Conservation (phyloP, 2,113 vertebrate species). For the Azemiops feae region DNA sequence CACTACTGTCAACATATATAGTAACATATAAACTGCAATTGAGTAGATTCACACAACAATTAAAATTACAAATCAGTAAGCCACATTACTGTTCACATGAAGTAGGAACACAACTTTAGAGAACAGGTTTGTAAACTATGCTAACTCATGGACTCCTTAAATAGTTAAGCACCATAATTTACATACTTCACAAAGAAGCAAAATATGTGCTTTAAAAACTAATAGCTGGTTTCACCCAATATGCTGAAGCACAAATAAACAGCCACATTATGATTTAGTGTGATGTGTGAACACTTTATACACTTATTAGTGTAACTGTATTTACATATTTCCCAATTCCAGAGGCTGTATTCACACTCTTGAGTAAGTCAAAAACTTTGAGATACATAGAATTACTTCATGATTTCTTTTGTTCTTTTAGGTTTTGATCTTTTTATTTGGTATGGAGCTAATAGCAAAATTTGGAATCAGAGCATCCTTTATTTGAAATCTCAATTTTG, state of each 20-base stretch:
- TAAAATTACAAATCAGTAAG: neutral
- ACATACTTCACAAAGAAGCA: neutral
- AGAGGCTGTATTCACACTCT: neutral
- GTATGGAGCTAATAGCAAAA: neutral
- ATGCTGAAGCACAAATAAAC: neutral
- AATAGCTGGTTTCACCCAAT: neutral
- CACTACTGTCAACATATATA: no score
- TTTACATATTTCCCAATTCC: neutral
- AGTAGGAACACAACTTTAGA: neutral
- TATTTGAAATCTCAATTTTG: neutral
- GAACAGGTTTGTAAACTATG: neutral
- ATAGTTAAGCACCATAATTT: neutral
- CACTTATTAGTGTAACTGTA: neutral
- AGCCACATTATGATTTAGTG: neutral
- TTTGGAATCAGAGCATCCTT: neutral
- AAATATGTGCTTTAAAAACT: neutral
- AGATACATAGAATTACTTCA: neutral
- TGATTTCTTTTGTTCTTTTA: neutral
- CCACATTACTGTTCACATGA: neutral
- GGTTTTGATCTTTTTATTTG: neutral
- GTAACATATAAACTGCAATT: neutral
- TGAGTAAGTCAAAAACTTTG: neutral
- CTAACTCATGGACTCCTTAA: neutral
- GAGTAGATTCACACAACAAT: neutral
- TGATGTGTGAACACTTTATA: neutral